phyloP scores from a whole-genome alignment of 37 sponge, comb jelly and placozoan genomes.

The Cliona cf. orientalis region DNA sequence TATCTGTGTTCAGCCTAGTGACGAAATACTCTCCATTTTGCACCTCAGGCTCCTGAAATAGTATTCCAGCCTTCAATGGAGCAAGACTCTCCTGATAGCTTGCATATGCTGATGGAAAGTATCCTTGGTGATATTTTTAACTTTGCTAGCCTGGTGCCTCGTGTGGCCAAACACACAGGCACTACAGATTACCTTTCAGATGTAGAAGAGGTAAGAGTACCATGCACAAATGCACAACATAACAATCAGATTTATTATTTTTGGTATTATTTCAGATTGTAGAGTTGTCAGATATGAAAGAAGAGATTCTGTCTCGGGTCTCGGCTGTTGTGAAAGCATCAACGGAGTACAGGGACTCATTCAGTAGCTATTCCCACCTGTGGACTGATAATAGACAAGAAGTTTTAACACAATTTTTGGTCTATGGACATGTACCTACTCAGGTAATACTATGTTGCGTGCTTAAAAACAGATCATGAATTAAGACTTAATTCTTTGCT shows the following conservation, averaged over 20 bases:
- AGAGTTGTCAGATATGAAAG: constrained; percentile 91
- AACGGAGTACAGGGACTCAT: constrained; percentile 75
- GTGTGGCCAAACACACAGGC: constrained; percentile 91
- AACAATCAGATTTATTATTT: too few species aligned
- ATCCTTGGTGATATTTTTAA: constrained; percentile 89
- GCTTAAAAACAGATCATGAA: background rate
- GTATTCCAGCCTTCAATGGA: constrained; percentile 94
- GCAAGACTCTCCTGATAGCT: constrained; percentile 77
- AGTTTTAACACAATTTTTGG: constrained; percentile 94
- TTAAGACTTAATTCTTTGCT: background rate
- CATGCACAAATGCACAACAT: too few species aligned
- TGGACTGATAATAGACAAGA: constrained; percentile 96
- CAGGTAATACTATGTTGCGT: constrained; percentile 29
- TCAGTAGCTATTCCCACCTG: constrained; percentile 84
- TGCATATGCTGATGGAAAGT: constrained; percentile 85
- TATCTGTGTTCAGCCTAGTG: background rate
- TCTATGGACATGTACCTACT: constrained; percentile 92
- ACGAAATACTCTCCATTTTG: background rate
- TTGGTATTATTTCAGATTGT: constrained; percentile 79
- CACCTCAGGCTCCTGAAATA: constrained; percentile 78
- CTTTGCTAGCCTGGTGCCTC: constrained; percentile 88
- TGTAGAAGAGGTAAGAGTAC: constrained; percentile 62
- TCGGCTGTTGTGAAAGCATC: constrained; percentile 44
- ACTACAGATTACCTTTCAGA: constrained; percentile 73
- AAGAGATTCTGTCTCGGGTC: constrained; percentile 76